These are phyloP conservation scores for Ammodytes marinus DNA, from an alignment of 2,113 vertebrate species.

Conservation along the genomic window DNA sequence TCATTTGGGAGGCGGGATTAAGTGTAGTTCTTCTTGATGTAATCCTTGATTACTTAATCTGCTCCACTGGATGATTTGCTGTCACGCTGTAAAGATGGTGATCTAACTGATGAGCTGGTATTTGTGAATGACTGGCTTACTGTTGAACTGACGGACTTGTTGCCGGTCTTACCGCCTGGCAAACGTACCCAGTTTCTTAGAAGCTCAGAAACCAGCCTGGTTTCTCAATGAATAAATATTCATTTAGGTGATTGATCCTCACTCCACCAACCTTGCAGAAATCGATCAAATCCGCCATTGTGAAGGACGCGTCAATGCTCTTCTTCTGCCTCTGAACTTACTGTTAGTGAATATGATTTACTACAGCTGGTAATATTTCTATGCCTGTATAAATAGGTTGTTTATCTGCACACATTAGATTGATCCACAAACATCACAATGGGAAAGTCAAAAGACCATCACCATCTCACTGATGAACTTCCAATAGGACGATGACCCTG, in stretches of 20 bases:
- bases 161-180: not conserved
- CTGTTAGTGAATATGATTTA: not conserved
- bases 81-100: not conserved
- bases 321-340: not conserved
- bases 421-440: not conserved
- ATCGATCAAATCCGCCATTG: not conserved
- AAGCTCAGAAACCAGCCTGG: not conserved
- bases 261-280: not conserved
- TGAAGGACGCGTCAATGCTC: not conserved
- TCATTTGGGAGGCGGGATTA: conserved; percentile 42
- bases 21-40: conserved; percentile 25
- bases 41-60: conserved; percentile 54
- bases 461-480: not conserved
- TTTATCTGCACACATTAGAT: not conserved
- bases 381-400: not conserved
- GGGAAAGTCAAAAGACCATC: not conserved
- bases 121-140: not conserved
- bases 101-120: conserved; percentile 7
- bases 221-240: not conserved
- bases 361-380: not conserved
- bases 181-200: not conserved
- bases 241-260: not conserved
- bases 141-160: not conserved
- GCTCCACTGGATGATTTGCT: conserved; percentile 16
- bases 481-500: not conserved